Base-by-base conservation (phyloP, 2,888 invertebrate species). In the Leucophenga montana region DNA sequence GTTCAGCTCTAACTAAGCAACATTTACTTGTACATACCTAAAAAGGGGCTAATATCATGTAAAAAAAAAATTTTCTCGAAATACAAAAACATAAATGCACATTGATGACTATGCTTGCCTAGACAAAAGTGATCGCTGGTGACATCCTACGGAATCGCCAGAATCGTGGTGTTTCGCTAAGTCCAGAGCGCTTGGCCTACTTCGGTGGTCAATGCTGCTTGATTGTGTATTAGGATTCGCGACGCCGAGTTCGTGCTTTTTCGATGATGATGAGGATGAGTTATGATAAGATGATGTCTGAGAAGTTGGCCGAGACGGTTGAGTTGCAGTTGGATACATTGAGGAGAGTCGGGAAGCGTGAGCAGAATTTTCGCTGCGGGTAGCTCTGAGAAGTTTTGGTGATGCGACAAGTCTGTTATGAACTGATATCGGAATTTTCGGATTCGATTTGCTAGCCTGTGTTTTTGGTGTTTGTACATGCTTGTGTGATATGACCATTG, bases 61-160 rank as follows among this genome's bases (percentile, higher is more conserved):
- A 11, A 46, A 67, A 57, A 46, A 11, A 46, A 59, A 53, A 27
- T 18, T 18, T 5, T 39, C 39, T 39, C 13, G 14, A 61, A 66
- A 27, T n/a, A 53, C 33, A 50, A 68, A 31, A 67, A 66, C 66
- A 69, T 70, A 56, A 18, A 50, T 56, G 57, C 48, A 46, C 53
- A 53, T 67, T 62, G 71, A 69, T 73, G 66, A 67, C 39, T 33
- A 73, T 65, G 73, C 80, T 80, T 80, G 78, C 80, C 80, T 80
- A 78, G 75, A 77, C 64, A 78, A 79, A 69, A 77, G 75, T 66
- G 80, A 77, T 53, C 77, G 75, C 70, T 79, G 77, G 71, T 79
- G 78, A 70, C 73, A 78, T 74, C 75, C 78, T 73, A 75, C 77
- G 71, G 74, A 75, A 75, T 72, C 75, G 57, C 71, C 71, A 67